Base-by-base conservation (phyloP, 2,797 vertebrate species). In the Mycteria americana region DNA sequence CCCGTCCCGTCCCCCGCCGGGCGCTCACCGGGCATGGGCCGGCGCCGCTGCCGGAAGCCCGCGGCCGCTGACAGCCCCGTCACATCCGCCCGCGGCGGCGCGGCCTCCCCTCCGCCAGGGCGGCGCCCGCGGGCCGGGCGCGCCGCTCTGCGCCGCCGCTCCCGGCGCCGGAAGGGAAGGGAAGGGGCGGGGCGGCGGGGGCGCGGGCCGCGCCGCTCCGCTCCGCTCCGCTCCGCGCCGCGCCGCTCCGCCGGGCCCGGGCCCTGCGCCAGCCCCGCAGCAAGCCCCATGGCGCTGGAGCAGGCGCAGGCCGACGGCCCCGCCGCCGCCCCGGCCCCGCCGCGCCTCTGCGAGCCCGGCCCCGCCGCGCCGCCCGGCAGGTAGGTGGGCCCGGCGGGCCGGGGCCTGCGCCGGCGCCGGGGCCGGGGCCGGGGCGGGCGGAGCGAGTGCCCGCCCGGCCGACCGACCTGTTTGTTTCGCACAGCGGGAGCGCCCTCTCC, bases 401-500 rank as follows among this genome's bases (percentile, higher is more conserved):
- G 51, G 21, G 85, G 67, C 45, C n/a, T 4, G 50, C 5, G 5
- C 25, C 23, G 25, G 31, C 35, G 75, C 13, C 21, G 8, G 15
- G 17, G 18, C 43, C 46, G 19, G 16, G 48, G 48, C 48, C 48
- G 5, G 37, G 48, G 31, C 11, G 21, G 41, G 24, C 21, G 27
- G 17, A 13, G 41, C 30, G 39, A 25, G 65, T 39, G 35, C 35
- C 35, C 35, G 35, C 35, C n/a, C n/a, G 37, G 80, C 25, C 33
- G 43, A 59, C 18, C n/a, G 21, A 37, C 7, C 50, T n/a, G 53
- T 75, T 73, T 94, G 76, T 93, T 91, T 93, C 88, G 39, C 46
- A 18, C 76, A 98, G 97, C 89, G 64, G 75, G 53, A 92, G 94
- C 97, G 85, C 56, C n/a, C 77, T 93, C 91, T 62, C 74, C 65